phyloP scores from a whole-genome alignment of 2,797 vertebrate genomes.

The Odontamblyopus lacepedii region DNA sequence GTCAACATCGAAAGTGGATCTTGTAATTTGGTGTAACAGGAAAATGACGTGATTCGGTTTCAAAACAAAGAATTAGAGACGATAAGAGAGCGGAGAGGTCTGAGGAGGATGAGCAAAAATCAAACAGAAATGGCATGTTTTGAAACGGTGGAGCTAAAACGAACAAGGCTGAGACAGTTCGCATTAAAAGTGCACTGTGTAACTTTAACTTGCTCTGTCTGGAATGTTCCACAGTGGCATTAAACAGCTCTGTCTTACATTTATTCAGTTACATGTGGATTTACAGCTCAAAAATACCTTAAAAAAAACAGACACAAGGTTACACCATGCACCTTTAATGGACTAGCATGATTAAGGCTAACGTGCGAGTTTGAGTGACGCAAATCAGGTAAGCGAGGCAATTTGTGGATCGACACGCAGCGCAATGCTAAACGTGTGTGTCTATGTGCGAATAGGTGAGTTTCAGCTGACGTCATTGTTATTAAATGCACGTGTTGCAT shows the following conservation, averaged over 20 bases:
- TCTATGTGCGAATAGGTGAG: constrained; percentile 41
- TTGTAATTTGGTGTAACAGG: background rate
- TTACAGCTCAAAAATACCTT: too few species aligned
- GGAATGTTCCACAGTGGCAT: too few species aligned
- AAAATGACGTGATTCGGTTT: background rate
- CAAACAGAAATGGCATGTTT: background rate
- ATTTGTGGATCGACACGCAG: background rate
- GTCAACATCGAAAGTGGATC: background rate
- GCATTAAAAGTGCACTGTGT: too few species aligned
- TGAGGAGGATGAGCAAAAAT: background rate
- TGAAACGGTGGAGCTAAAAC: background rate
- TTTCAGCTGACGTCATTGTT: too few species aligned
- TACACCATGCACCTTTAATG: too few species aligned
- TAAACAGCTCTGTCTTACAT: too few species aligned
- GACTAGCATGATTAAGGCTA: too few species aligned
- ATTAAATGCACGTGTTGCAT: too few species aligned
- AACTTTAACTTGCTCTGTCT: too few species aligned
- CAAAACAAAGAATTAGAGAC: background rate
- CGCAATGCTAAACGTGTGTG: constrained; percentile 38
- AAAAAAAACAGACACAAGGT: too few species aligned
- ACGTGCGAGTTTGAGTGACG: background rate
- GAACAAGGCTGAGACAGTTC: background rate
- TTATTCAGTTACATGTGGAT: too few species aligned
- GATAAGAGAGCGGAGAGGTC: background rate
- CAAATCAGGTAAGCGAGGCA: background rate